Base-by-base conservation (phyloP, 2,113 vertebrate genomes). In the Euleptes europaea region DNA sequence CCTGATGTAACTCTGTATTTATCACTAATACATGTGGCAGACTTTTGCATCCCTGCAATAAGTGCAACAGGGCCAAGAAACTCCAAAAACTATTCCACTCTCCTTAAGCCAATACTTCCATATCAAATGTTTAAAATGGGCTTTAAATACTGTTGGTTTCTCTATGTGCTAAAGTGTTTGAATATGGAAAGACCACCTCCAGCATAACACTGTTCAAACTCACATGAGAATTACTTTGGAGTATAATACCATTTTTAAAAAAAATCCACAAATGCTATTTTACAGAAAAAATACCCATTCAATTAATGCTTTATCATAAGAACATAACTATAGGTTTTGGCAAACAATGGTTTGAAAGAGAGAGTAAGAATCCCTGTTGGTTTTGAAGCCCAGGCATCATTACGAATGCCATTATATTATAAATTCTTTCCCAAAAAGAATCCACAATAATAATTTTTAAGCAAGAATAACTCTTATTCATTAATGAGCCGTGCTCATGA, bases 401-500 rank as follows among this genome's bases (percentile, higher is more conserved):
- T 63, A 51, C 63, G 12, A 63, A 63, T 40, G 35, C 47, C n/a
- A 73, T 65, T 80, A 13, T 85, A 38, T 49, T 35, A 51, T 49
- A 38, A 63, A 51, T 65, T 26, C 54, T 72, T 71, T 35, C 60
- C 51, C 47, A 19, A 47, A 17, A 49, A 14, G 31, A 73, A 65
- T 49, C 40, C 47, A 72, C 40, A 80, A 49, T 70, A 79, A 47
- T 73, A 72, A 40, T 71, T 78, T 57, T 78, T 35, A 49, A 65
- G 69, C 51, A n/a, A 65, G 40, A 72, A 42, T 73, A 63, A 47
- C 14, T 79, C n/a, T 72, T 79, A 38, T 66, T 76, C 44, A 63
- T 80, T 80, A 80, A 85, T 65, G 40, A 79, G n/a, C 14, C 23
- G 31, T 80, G 69, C 54, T 85, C 44, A 49, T 73, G 84, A 80